These are phyloP conservation scores for Melieria picta DNA, from an alignment of 2,888 invertebrate genomes.

Conservation along the genomic window DNA sequence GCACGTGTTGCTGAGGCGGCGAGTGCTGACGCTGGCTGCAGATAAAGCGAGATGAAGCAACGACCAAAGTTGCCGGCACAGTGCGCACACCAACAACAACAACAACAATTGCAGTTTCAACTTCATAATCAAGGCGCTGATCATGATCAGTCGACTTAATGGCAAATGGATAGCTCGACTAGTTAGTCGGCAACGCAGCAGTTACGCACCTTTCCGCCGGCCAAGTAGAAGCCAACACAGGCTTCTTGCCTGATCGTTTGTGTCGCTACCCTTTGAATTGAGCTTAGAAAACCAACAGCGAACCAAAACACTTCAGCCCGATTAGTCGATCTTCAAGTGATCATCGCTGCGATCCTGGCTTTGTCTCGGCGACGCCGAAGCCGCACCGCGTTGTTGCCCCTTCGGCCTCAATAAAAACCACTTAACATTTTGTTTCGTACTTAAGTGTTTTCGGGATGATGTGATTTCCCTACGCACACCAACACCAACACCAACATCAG, in stretches of 20 bases:
- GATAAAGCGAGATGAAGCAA: background rate
- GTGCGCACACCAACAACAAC: background rate
- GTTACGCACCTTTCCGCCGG: background rate
- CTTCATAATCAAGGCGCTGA: background rate
- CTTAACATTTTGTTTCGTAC: constrained; percentile 22
- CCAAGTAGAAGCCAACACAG: background rate
- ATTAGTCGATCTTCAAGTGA: too few species aligned
- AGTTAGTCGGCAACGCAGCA: background rate
- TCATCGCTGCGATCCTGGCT: too few species aligned
- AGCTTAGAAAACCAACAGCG: too few species aligned
- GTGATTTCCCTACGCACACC: constrained; percentile 11
- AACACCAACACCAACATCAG: constrained; percentile 8
- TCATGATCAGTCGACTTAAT: background rate
- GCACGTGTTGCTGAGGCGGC: too few species aligned
- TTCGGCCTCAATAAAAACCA: constrained; percentile 9
- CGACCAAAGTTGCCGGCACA: background rate
- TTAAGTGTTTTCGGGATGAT: constrained; percentile 11
- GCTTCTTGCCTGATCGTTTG: background rate
- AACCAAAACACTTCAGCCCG: too few species aligned
- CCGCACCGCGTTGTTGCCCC: background rate
- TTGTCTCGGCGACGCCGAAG: too few species aligned
- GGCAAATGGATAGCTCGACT: background rate
- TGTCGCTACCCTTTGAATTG: too few species aligned
- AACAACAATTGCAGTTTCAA: background rate
- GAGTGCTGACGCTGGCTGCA: too few species aligned